Evolutionary conservation across 2,797 vertebrate species (phyloP).

Genomic region (Lagodon rhomboides): DNA sequence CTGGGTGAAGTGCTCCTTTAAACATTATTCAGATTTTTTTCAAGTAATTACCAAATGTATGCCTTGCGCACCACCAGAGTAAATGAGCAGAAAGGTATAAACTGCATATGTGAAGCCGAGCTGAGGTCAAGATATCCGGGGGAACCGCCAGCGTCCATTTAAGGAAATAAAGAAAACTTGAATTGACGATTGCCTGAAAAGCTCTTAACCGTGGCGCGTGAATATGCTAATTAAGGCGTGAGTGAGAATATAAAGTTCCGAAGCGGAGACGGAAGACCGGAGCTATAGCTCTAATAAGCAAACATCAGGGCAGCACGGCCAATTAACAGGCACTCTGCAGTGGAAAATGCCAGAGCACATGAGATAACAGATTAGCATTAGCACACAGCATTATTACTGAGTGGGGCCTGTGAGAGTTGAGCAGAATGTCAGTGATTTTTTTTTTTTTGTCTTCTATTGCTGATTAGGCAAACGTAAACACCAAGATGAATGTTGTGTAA

Average conservation of each 20-base stretch:
- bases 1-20: too few relatives aligned
- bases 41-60: slow-evolving; percentile 60
- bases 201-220: not conserved
- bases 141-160: not conserved
- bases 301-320: slow-evolving; percentile 49
- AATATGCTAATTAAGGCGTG: slow-evolving; percentile 37
- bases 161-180: slow-evolving; percentile 14
- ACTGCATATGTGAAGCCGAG: not conserved
- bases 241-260: slow-evolving; percentile 38
- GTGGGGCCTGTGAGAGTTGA: slow-evolving; percentile 43
- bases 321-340: slow-evolving; percentile 60
- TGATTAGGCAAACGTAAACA: slow-evolving; percentile 81
- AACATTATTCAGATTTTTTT: too few relatives aligned
- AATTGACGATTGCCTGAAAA: slow-evolving; percentile 16
- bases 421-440: slow-evolving; percentile 60
- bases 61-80: not conserved
- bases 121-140: not conserved
- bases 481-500: slow-evolving; percentile 77
- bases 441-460: slow-evolving; percentile 42
- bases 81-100: not conserved
- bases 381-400: slow-evolving; percentile 58
- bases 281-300: slow-evolving; percentile 54
- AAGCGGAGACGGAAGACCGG: slow-evolving; percentile 33
- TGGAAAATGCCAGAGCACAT: slow-evolving; percentile 57
- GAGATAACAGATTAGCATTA: slow-evolving; percentile 69